Conservation (phyloP, 1,140 invertebrate genomes). For the Pseudomyrmex flavicornis region DNA sequence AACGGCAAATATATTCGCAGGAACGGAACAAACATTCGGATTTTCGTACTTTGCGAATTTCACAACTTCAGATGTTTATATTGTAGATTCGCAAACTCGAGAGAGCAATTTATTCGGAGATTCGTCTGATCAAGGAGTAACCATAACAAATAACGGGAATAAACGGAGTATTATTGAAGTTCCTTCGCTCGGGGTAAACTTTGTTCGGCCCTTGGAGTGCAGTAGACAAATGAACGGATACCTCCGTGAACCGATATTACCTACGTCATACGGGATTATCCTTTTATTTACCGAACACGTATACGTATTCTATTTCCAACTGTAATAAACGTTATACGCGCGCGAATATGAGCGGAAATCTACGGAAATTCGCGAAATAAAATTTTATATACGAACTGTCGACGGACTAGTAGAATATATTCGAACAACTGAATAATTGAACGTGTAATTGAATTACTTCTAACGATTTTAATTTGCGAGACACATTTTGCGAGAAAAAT, state of each 20-base stretch:
- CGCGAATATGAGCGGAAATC: not conserved
- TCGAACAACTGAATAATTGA: not conserved
- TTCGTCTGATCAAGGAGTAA: constrained; percentile 35
- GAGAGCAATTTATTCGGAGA: constrained; percentile 26
- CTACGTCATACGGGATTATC: constrained; percentile 35
- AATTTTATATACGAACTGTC: not conserved
- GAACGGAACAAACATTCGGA: not conserved
- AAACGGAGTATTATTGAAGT: constrained; percentile 32
- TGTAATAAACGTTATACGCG: constrained; percentile 8
- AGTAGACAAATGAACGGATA: constrained; percentile 34
- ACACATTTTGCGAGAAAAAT: not conserved
- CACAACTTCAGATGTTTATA: not conserved
- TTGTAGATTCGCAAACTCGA: constrained; percentile 6
- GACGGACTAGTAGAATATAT: not conserved
- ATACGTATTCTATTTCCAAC: constrained; percentile 10
- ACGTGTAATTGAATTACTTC: not conserved
- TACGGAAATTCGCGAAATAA: not conserved
- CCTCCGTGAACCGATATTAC: constrained; percentile 4
- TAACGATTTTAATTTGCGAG: not conserved
- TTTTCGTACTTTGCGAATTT: constrained; percentile 1
- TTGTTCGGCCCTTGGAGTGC: not conserved
- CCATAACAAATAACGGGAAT: constrained; percentile 42
- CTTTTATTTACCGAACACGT: constrained; percentile 35
- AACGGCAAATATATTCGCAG: not conserved
- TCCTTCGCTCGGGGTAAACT: constrained; percentile 27